Evolutionary conservation across 2,113 vertebrate genomes (phyloP), one percentile per base, ranked within the genome.

Genomic region (Blennius ocellaris): DNA sequence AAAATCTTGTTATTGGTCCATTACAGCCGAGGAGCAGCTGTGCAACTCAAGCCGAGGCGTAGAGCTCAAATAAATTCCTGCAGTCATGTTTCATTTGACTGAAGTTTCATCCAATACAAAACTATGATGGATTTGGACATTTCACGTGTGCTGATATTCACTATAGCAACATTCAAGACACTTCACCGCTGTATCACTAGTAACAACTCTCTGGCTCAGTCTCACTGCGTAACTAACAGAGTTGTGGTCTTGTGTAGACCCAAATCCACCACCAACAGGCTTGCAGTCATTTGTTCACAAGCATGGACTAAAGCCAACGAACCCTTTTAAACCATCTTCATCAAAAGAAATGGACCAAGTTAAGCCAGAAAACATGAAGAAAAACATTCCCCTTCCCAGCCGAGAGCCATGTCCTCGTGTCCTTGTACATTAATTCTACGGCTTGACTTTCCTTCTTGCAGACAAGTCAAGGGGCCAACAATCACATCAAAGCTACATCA

Each of bases 401-500:
- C 58, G 65, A 65, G 16, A 73, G 65, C 37, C 11, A 36, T 16
- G 7, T 65, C 69, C 54, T 66, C 30, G 5, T 58, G 44, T 54
- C 63, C 61, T 61, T 44, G 50, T 56, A 11, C 11, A 7, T 38
- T 59, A 5, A 71, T 58, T 60, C 36, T 17, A 30, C 39, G 3
- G 8, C 54, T 64, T 17, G 69, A 75, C 66, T 38, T 63, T 21
- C 30, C 17, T 41, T 16, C 69, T 40, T 54, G 64, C 2, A 38
- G 51, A 44, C 1, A 36, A 69, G 53, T 72, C 48, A 60, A 76
- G 68, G 68, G 50, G 70, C 69, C 37, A 66, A 37, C 48, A 61
- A 39, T 17, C 41, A 30, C 62, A 84, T 80, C 52, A 77, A 67
- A 61, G 71, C 41, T 16, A 11, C 38, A 52, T 14, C 12, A 66